These are phyloP conservation scores for Eristalis arbustorum DNA, from an alignment of 2,888 invertebrate species.

Conservation along the genomic window DNA sequence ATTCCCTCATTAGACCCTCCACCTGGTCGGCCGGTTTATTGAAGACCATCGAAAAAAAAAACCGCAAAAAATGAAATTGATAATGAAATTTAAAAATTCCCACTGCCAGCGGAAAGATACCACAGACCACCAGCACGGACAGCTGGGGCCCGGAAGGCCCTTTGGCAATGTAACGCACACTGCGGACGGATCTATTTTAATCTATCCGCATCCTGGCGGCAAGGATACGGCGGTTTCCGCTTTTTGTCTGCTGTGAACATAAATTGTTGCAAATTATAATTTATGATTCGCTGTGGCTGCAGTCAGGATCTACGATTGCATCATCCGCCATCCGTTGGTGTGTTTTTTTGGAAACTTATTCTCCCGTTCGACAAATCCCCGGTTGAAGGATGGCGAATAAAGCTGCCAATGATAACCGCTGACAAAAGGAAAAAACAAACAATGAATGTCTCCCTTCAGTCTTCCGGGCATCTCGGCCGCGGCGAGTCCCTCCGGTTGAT, in stretches of 20 bases:
- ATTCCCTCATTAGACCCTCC: slow-evolving; percentile 46
- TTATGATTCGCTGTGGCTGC: slow-evolving; percentile 54
- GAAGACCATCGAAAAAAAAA: slow-evolving; percentile 2
- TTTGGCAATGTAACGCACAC: not conserved
- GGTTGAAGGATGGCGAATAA: slow-evolving; percentile 50
- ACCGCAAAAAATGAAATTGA: slow-evolving; percentile 6
- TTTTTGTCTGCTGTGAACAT: slow-evolving; percentile 8
- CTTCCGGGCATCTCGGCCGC: not conserved
- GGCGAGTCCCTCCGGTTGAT: not conserved
- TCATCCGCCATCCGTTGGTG: slow-evolving; percentile 35
- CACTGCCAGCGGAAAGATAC: not conserved
- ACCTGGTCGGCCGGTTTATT: slow-evolving; percentile 26
- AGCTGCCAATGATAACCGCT: slow-evolving; percentile 49
- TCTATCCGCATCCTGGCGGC: slow-evolving; percentile 10
- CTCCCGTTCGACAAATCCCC: slow-evolving; percentile 49
- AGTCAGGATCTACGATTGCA: slow-evolving; percentile 41
- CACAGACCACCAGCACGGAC: not conserved
- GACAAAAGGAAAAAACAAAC: not conserved
- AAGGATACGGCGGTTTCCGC: not conserved
- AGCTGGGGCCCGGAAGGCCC: slow-evolving; percentile 24
- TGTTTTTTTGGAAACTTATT: not conserved
- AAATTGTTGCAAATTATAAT: slow-evolving; percentile 60
- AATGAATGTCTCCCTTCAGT: slow-evolving; percentile 2
- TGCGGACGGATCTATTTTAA: slow-evolving; percentile 18
- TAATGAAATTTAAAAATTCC: slow-evolving; percentile 45